phyloP scores from a whole-genome alignment of 2,113 vertebrate genomes.

The Sinocyclocheilus anshuiensis region DNA sequence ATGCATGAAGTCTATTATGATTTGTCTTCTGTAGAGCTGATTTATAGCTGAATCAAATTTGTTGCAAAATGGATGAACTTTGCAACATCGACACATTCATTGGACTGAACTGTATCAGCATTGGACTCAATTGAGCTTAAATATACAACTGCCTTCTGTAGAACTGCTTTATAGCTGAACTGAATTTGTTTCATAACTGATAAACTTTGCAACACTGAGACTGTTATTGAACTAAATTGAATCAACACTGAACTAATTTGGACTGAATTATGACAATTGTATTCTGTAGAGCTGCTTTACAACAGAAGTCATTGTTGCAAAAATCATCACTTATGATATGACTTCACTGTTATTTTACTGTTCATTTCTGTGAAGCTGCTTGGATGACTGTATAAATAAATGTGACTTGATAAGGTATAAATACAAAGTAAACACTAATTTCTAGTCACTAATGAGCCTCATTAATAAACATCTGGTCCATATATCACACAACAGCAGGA shows the following conservation, averaged over 20 bases:
- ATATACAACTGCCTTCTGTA: too few species aligned
- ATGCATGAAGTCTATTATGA: background rate
- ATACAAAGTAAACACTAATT: conserved; percentile 7
- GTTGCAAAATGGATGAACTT: too few species aligned
- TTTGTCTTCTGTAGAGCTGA: background rate
- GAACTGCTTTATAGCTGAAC: too few species aligned
- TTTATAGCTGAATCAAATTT: too few species aligned
- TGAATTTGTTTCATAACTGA: background rate
- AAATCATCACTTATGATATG: too few species aligned
- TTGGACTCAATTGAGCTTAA: too few species aligned
- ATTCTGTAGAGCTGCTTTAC: background rate
- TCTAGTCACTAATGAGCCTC: conserved; percentile 11
- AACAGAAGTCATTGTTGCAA: background rate
- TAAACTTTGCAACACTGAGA: background rate
- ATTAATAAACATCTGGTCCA: conserved; percentile 19
- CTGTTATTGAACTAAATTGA: background rate
- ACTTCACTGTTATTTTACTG: background rate
- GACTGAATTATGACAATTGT: background rate
- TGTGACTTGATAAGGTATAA: background rate
- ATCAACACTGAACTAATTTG: background rate
- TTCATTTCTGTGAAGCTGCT: background rate
- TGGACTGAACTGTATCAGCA: too few species aligned
- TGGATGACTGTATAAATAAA: background rate
- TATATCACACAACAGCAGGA: conserved; percentile 13
- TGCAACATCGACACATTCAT: too few species aligned